Percentiles rank a stretch among this genome's conserved stretches.
Evolutionary conservation across 2,113 vertebrate species (phyloP).

Genomic region (Pachypanchax playfairii): DNA sequence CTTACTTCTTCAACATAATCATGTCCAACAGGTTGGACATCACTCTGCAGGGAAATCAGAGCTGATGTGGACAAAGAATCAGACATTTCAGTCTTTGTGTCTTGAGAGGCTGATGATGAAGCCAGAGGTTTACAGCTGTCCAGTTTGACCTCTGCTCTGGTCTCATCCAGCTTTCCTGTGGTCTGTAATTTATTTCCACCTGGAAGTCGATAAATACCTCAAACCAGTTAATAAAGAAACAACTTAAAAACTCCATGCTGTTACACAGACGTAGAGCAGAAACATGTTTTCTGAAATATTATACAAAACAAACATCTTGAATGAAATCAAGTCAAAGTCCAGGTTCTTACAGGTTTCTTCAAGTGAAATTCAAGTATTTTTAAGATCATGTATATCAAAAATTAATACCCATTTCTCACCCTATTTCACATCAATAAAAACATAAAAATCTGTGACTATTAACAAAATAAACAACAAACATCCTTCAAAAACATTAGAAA

Average conservation of each 20-base stretch:
- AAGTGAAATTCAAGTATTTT: no score
- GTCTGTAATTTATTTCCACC: constrained; percentile 94
- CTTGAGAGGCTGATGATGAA: constrained; percentile 74
- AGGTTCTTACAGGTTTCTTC: no score
- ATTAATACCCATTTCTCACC: no score
- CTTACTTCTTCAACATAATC: constrained; percentile 98
- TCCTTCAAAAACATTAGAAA: no score
- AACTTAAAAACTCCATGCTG: not conserved
- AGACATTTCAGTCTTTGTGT: constrained; percentile 82
- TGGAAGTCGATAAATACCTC: constrained; percentile 57
- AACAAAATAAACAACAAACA: no score
- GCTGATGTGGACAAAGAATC: constrained; percentile 87
- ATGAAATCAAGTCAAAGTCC: no score
- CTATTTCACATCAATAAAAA: no score
- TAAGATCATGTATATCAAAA: no score
- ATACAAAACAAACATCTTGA: no score
- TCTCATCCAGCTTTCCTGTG: constrained; percentile 88
- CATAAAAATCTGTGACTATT: no score
- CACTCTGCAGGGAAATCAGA: constrained; percentile 91
- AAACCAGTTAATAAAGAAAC: not conserved
- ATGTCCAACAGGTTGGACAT: constrained; percentile 97
- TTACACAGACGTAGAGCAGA: no score
- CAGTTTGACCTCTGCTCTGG: constrained; percentile 85
- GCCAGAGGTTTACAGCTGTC: constrained; percentile 82
- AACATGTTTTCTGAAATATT: no score